Evolutionary conservation across 2,888 invertebrate genomes (phyloP).

Genomic region (Callimorpha dominula): DNA sequence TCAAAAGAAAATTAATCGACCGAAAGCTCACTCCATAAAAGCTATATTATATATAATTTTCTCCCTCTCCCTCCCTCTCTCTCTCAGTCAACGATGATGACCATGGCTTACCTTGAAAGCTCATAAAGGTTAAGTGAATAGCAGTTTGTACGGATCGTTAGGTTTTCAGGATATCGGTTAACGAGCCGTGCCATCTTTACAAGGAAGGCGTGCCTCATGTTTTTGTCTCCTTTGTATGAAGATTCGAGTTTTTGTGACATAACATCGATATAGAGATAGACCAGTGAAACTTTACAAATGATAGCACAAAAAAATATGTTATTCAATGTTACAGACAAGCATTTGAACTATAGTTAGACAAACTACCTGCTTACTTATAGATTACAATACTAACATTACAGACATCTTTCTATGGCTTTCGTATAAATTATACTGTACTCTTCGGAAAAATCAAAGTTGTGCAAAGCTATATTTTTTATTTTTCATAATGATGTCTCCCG

Average conservation of each 20-base stretch:
- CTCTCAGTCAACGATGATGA: not conserved
- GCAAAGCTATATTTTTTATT: too few relatives aligned
- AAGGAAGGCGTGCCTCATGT: conserved; percentile 9
- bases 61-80: too few relatives aligned
- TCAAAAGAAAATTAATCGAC: conserved; percentile 1
- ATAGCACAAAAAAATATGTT: too few relatives aligned
- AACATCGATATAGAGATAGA: not conserved
- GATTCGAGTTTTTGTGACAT: not conserved
- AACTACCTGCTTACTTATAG: too few relatives aligned
- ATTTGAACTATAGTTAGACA: too few relatives aligned
- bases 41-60: not conserved
- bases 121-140: conserved; percentile 24
- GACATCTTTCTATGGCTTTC: too few relatives aligned
- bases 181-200: conserved; percentile 28
- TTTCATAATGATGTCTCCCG: too few relatives aligned
- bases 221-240: not conserved
- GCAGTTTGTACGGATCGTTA: conserved; percentile 33
- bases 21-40: not conserved
- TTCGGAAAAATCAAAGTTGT: too few relatives aligned
- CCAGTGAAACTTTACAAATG: not conserved
- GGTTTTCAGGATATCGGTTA: conserved; percentile 20
- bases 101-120: not conserved
- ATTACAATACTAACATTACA: too few relatives aligned
- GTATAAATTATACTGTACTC: too few relatives aligned
- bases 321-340: too few relatives aligned